Base-by-base conservation (phyloP, 1,140 invertebrate species). In the Drosophila simulans region DNA sequence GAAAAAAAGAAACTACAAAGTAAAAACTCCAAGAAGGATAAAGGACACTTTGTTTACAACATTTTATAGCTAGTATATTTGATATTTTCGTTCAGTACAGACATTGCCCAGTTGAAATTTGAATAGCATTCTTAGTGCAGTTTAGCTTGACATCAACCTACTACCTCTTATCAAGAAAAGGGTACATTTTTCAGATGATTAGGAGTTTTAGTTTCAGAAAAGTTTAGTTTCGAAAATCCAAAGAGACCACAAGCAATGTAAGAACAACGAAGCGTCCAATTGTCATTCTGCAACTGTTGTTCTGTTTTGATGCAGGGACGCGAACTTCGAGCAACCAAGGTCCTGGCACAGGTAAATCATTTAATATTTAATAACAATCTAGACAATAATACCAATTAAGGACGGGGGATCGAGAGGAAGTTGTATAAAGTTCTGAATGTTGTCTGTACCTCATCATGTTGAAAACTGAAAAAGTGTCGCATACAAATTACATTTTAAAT, bases 211-310 rank as follows among this genome's bases (percentile, higher is more conserved):
- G 31, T 12, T 20, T 4, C 17, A 49, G 34, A 45, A 3, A 17
- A 17, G 17, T 17, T 15, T 7, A 54, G 11, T 17, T 17, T 17
- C 48, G 31, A 62, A 76, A 56, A 54, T 43, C 62, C 80, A 88
- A 91, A 91, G 91, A 82, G 83, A 92, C 72, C 90, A 92, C 89
- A 91, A 92, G 91, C 91, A 92, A 92, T 91, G 80, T 80, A 92
- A 92, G 90, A 92, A 92, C 91, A 92, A 91, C 91, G 91, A 91
- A 91, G 88, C 91, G 91, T 92, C 91, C 91, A 92, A 92, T 92
- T 92, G 91, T 92, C 91, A 92, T 92, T 92, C 83, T 92, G 91
- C 91, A 92, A 91, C 91, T 92, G 91, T 92, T 92, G 91, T 92
- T 92, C 89, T 86, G 90, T 91, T 88, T 91, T 90, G 91, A 90